Base-by-base conservation (phyloP, 2,888 invertebrate genomes). In the Bombylius major region DNA sequence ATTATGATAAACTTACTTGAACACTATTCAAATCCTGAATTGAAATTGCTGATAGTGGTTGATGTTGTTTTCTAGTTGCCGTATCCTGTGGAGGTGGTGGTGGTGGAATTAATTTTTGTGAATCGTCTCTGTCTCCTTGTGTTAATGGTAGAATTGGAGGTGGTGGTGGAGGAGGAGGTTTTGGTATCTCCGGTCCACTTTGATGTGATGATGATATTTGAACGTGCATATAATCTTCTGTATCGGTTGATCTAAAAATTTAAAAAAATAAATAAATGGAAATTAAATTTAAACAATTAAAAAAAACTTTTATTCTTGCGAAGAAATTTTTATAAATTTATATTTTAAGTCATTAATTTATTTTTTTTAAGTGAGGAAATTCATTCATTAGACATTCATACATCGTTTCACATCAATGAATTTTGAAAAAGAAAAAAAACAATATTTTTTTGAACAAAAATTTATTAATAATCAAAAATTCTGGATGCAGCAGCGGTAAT, bases 21-120 rank as follows among this genome's bases (percentile, higher is more conserved):
- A 93, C 91, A 59, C 90, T 87, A 64, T 88, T 86, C 39, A 93
- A 79, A 66, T 93, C 91, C 62, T 90, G 89, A 66, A 86, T 87
- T 70, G 89, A 90, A 70, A 92, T 92, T 54, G 89, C 85, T 1
- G 89, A 87, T n/a, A 91, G 75, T 1, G 90, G 90, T 68, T 90
- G 90, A 60, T 80, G 80, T 54, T 77, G 78, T 62, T 80, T 81
- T 49, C 78, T 74, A 31, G 73, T 72, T 46, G 76, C 76, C 32
- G 73, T 66, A 58, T 77, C 75, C 62, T 70, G 70, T 61, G 69
- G 68, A 49, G 64, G 65, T 57, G 66, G 62, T 33, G 71, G 72
- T 12, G 71, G 74, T 32, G 71, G 73, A 47, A 56, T 45, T 7
- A 57, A 48, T 51, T 58, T 59, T 9, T 51, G 34, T 54, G 49